phyloP scores from a whole-genome alignment of 2,797 vertebrate genomes.

The Galaxias olidus region DNA sequence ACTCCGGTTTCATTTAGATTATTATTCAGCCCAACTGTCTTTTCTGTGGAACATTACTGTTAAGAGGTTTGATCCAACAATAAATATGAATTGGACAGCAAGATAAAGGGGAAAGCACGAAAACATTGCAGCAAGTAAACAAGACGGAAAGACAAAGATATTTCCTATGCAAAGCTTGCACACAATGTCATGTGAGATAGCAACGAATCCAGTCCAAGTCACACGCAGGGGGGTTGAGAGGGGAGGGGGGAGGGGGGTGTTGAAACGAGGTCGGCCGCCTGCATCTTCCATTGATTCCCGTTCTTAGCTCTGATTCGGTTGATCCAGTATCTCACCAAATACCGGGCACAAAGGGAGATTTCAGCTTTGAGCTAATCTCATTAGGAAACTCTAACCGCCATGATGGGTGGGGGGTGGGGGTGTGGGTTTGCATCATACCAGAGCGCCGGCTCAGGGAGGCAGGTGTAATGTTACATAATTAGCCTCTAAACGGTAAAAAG shows the following conservation, averaged over 20 bases:
- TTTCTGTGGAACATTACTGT: conserved; percentile 55
- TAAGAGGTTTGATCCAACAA: conserved; percentile 69
- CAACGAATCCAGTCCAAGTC: conserved; percentile 78
- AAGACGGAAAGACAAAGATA: conserved; percentile 78
- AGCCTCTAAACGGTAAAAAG: conserved; percentile 85
- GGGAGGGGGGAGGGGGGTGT: conserved; percentile 41
- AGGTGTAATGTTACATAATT: conserved; percentile 87
- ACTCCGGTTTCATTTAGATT: conserved; percentile 51
- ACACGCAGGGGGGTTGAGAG: conserved; percentile 65
- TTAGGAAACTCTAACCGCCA: conserved; percentile 83
- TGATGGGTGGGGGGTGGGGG: conserved; percentile 49
- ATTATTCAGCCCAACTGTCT: conserved; percentile 74
- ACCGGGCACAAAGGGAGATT: conserved; percentile 78
- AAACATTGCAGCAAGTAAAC: conserved; percentile 71
- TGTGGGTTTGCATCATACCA: conserved; percentile 63
- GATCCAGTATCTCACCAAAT: conserved; percentile 79
- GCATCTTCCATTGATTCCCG: conserved; percentile 72
- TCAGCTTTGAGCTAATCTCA: conserved; percentile 82
- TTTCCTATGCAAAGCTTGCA: conserved; percentile 83
- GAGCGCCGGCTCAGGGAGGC: conserved; percentile 76
- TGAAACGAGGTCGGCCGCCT: conserved; percentile 74
- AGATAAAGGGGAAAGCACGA: conserved; percentile 76
- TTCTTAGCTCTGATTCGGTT: conserved; percentile 77
- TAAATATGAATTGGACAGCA: conserved; percentile 72
- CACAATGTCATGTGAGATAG: conserved; percentile 83